Evolutionary conservation across 2,888 invertebrate species (phyloP).

Genomic region (Drosophila infuscata): DNA sequence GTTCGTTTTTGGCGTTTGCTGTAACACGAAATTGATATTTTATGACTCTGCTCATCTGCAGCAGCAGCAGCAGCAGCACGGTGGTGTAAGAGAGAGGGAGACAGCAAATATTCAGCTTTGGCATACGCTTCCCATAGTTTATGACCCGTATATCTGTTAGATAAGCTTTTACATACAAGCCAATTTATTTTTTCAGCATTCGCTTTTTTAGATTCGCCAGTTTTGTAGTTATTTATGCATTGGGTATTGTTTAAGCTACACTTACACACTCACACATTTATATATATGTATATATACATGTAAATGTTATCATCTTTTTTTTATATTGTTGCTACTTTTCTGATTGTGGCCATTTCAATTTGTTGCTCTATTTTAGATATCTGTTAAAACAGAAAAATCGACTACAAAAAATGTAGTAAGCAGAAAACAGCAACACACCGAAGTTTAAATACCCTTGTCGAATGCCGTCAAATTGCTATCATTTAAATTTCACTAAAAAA

Average conservation of each 20-base stretch:
- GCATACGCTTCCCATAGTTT: constrained; percentile 78
- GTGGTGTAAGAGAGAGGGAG: not conserved
- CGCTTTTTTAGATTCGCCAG: constrained; percentile 54
- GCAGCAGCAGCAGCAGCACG: not conserved
- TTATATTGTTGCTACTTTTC: constrained; percentile 50
- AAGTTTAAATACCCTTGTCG: not conserved
- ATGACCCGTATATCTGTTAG: constrained; percentile 80
- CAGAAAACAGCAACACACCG: not conserved
- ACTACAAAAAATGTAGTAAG: not conserved
- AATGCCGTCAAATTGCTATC: not conserved
- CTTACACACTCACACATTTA: constrained; percentile 23
- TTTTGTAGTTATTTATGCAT: constrained; percentile 74
- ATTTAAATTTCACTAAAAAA: not conserved
- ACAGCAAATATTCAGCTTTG: constrained; percentile 13
- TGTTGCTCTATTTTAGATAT: constrained; percentile 40
- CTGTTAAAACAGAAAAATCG: constrained; percentile 16
- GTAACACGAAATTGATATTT: constrained; percentile 81
- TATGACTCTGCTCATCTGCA: constrained; percentile 60
- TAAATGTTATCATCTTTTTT: constrained; percentile 44
- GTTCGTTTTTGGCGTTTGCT: constrained; percentile 76
- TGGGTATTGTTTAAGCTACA: constrained; percentile 72
- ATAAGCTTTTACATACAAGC: constrained; percentile 59
- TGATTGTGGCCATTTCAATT: constrained; percentile 52
- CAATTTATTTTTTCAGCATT: constrained; percentile 20
- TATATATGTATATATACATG: not conserved